These are phyloP conservation scores for Eledona agricola DNA, from an alignment of 2,888 invertebrate species.

Conservation along the genomic window DNA sequence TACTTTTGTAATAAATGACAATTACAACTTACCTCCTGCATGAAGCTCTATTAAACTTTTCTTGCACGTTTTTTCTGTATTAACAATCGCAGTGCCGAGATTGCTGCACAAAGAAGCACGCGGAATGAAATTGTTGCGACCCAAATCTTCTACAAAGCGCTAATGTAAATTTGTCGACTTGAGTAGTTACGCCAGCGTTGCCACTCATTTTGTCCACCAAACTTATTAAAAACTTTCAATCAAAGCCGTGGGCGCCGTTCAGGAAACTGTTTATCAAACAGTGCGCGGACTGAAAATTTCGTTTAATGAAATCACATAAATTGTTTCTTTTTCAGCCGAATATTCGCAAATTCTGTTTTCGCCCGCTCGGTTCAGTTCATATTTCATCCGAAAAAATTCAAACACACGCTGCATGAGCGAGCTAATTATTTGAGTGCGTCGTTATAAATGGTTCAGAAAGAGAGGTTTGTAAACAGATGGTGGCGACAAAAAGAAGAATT, in stretches of 20 bases:
- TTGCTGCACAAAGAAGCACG: no score
- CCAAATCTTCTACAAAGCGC: no score
- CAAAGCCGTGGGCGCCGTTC: no score
- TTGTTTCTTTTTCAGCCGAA: constrained; percentile 27
- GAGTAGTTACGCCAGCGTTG: no score
- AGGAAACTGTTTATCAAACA: constrained; percentile 26
- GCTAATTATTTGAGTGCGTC: constrained; percentile 24
- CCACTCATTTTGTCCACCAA: no score
- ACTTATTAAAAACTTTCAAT: no score
- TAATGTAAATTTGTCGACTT: no score
- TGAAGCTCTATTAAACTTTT: no score
- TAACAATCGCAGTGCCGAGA: no score
- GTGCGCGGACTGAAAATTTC: constrained; percentile 23
- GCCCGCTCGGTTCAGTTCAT: constrained; percentile 11
- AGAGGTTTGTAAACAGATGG: constrained; percentile 27
- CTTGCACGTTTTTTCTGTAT: no score
- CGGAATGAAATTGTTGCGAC: no score
- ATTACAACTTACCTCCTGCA: no score
- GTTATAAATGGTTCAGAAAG: constrained; percentile 20
- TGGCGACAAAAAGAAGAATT: constrained; percentile 22
- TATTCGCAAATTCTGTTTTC: constrained; percentile 24
- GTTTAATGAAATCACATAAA: constrained; percentile 30
- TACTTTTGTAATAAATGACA: constrained; percentile 10
- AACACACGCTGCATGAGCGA: constrained; percentile 18
- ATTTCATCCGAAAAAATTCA: constrained; percentile 14